These are phyloP conservation scores for Orientallactaga sibirica DNA, from an alignment of 2,797 vertebrate species.

Conservation along the genomic window DNA sequence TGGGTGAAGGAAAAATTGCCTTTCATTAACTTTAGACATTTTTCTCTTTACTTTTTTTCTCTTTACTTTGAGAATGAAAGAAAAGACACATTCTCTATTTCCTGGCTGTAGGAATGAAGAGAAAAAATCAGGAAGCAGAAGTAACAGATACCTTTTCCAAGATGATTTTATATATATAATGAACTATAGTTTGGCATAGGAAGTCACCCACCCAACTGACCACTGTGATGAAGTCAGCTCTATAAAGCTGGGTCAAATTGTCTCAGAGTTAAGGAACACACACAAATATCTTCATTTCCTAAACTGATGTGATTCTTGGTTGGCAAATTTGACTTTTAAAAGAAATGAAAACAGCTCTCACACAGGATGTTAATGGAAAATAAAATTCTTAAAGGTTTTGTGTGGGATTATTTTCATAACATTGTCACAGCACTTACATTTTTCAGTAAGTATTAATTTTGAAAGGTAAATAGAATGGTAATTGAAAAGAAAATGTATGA, in stretches of 20 bases:
- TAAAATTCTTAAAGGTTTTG: conserved; percentile 48
- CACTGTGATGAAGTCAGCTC: not conserved
- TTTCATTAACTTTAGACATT: conserved; percentile 78
- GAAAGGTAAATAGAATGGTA: conserved; percentile 59
- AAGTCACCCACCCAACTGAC: not conserved
- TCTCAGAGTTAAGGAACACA: not conserved
- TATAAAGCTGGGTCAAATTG: not conserved
- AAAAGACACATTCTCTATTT: conserved; percentile 64
- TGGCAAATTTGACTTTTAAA: conserved; percentile 49
- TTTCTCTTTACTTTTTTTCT: conserved; percentile 78
- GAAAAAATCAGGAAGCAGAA: conserved; percentile 47
- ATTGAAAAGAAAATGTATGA: conserved; percentile 57
- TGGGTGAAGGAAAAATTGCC: conserved; percentile 78
- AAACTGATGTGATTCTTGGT: not conserved
- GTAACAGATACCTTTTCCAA: conserved; percentile 21
- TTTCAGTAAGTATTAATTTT: conserved; percentile 66
- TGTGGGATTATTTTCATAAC: conserved; percentile 73
- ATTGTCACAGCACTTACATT: conserved; percentile 39
- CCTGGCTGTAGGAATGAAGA: not conserved
- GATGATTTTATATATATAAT: not conserved
- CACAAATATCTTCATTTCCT: not conserved
- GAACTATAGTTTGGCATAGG: not conserved
- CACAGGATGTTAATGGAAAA: conserved; percentile 69
- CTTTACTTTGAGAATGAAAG: conserved; percentile 64
- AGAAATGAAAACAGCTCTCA: conserved; percentile 53